These are phyloP conservation scores for Aix galericulata DNA, from an alignment of 2,113 vertebrate species.

Conservation along the genomic window DNA sequence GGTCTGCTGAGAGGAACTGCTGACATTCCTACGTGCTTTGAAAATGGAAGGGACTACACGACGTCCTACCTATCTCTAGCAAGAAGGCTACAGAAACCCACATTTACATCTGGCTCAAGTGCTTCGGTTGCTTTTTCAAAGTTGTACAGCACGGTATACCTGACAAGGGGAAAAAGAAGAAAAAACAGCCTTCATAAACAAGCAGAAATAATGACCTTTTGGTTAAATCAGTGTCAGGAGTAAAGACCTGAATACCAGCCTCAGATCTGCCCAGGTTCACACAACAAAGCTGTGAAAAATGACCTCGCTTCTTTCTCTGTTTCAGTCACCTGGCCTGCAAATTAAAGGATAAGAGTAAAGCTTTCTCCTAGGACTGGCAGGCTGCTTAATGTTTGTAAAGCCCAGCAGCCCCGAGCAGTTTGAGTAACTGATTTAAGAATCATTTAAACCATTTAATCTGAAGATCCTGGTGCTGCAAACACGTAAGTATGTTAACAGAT, in stretches of 20 bases:
- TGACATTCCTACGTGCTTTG: not conserved
- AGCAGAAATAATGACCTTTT: not conserved
- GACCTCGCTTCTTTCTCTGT: not conserved
- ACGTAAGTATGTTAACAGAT: not conserved
- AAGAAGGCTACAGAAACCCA: not conserved
- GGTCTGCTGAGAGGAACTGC: not conserved
- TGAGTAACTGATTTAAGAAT: not conserved
- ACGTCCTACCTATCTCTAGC: not conserved
- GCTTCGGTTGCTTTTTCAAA: not conserved
- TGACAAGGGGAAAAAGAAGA: not conserved
- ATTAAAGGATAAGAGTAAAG: not conserved
- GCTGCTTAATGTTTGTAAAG: not conserved
- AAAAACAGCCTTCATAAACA: not conserved
- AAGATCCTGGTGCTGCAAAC: not conserved
- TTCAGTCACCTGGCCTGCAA: not conserved
- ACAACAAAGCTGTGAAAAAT: not conserved
- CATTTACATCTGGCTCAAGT: not conserved
- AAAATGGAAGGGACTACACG: not conserved
- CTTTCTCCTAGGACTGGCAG: not conserved
- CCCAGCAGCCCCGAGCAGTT: not conserved
- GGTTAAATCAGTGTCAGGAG: not conserved
- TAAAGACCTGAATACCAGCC: not conserved
- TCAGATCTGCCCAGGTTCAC: not conserved
- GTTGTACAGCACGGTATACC: not conserved
- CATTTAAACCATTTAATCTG: not conserved